Percentiles rank a stretch among this genome's conserved stretches.
phyloP scores from a whole-genome alignment of 2,113 vertebrate genomes.

The Scophthalmus maximus region DNA sequence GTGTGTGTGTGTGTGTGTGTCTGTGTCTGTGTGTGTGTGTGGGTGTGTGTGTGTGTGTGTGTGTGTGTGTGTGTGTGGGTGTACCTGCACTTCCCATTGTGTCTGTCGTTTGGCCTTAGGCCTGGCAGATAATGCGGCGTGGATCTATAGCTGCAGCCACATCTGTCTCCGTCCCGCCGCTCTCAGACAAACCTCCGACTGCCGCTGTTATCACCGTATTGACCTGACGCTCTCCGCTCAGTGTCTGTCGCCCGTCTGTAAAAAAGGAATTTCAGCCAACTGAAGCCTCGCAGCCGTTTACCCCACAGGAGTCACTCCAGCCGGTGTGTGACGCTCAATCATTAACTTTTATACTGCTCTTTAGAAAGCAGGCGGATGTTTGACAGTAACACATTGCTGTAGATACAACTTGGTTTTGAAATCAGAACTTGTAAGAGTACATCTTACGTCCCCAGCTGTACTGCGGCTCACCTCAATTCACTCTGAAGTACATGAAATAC shows the following conservation, averaged over 20 bases:
- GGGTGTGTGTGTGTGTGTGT: conserved; percentile 34
- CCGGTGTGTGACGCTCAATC: conserved; percentile 1
- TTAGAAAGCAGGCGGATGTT: too few relatives aligned
- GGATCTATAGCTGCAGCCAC: conserved; percentile 54
- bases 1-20: too few relatives aligned
- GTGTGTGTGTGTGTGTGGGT: conserved; percentile 48
- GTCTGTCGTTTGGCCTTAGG: conserved; percentile 55
- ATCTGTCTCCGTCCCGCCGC: conserved; percentile 50
- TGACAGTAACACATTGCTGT: too few relatives aligned
- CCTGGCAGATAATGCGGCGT: conserved; percentile 50
- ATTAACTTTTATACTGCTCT: conserved; percentile 32
- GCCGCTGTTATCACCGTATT: conserved; percentile 27
- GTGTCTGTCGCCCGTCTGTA: conserved; percentile 45
- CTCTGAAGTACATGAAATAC: too few relatives aligned
- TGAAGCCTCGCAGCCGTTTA: conserved; percentile 18
- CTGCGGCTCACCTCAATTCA: too few relatives aligned
- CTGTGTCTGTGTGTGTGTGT: conserved; percentile 29
- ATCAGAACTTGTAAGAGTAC: too few relatives aligned
- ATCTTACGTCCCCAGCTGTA: too few relatives aligned
- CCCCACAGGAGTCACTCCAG: not conserved
- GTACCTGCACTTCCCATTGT: too few relatives aligned
- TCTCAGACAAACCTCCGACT: not conserved
- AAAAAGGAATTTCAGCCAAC: too few relatives aligned
- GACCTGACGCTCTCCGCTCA: not conserved
- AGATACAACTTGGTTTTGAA: too few relatives aligned